These are phyloP conservation scores for Tinea semifulvella DNA, from an alignment of 2,888 invertebrate species.

Conservation along the genomic window DNA sequence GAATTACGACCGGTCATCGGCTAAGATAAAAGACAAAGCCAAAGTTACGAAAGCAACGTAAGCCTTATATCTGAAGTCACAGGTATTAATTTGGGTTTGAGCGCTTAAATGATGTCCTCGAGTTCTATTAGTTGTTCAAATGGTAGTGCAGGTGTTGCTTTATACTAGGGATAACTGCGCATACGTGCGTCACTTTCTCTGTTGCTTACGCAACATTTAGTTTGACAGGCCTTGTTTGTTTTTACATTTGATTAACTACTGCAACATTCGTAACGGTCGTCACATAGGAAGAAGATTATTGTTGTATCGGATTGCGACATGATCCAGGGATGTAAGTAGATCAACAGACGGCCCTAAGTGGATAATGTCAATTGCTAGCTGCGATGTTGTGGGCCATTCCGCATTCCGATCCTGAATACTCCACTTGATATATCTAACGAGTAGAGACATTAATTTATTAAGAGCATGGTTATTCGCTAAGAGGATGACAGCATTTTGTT, in stretches of 20 bases:
- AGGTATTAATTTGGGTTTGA: conserved; percentile 9
- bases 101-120: neutral
- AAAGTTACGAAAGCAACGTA: neutral
- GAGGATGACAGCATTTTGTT: conserved; percentile 11
- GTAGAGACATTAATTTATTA: conserved; percentile 43
- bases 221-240: conserved; percentile 1
- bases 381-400: conserved; percentile 37
- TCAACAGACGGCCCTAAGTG: conserved; percentile 53
- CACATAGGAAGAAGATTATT: conserved; percentile 18
- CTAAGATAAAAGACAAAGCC: conserved; percentile 1
- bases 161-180: conserved; percentile 26
- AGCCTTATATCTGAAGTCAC: neutral
- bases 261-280: neutral
- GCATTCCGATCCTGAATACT: conserved; percentile 47
- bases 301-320: conserved; percentile 20
- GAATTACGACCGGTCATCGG: conserved; percentile 31
- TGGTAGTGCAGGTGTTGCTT: conserved; percentile 29
- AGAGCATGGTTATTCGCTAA: conserved; percentile 17
- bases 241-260: neutral
- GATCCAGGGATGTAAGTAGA: conserved; percentile 21
- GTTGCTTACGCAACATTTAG: conserved; percentile 17
- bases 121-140: conserved; percentile 14
- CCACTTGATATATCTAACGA: conserved; percentile 43
- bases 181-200: conserved; percentile 31
- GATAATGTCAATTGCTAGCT: conserved; percentile 53